Conservation (phyloP, 2,888 invertebrate genomes). For the Drosophila paracracens region DNA sequence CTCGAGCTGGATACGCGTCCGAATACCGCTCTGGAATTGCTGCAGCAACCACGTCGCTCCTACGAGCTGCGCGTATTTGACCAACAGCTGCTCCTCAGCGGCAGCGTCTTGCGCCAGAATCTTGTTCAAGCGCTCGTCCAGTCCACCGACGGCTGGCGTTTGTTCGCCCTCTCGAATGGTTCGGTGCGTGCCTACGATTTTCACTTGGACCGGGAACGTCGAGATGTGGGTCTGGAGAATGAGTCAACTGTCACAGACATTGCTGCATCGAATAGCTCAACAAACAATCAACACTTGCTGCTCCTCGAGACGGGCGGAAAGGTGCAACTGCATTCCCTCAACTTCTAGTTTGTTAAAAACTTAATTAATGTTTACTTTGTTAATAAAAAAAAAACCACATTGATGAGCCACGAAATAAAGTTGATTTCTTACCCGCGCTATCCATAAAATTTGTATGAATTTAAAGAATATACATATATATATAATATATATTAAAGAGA, state of each 20-base stretch:
- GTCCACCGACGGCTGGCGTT: conserved; percentile 81
- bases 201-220: conserved; percentile 74
- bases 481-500: not conserved
- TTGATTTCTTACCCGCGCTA: conserved; percentile 22
- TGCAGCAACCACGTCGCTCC: conserved; percentile 74
- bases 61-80: conserved; percentile 81
- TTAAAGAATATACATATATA: not conserved
- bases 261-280: conserved; percentile 61
- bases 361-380: conserved; percentile 23
- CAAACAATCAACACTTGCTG: conserved; percentile 64
- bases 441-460: not conserved
- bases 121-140: conserved; percentile 80
- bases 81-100: conserved; percentile 81
- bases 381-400: conserved; percentile 15
- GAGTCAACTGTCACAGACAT: conserved; percentile 59
- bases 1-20: conserved; percentile 64
- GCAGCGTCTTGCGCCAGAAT: conserved; percentile 80
- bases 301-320: conserved; percentile 61
- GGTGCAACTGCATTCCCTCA: conserved; percentile 64
- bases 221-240: conserved; percentile 6
- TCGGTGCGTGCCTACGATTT: conserved; percentile 81
- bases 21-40: conserved; percentile 71
- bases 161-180: conserved; percentile 82
- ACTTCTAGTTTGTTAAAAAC: conserved; percentile 50
- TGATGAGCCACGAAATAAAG: conserved; percentile 23